Percentiles rank a stretch among this genome's conserved stretches.
These are phyloP conservation scores for Balearica regulorum DNA, from an alignment of 2,797 vertebrate genomes.

Conservation along the genomic window DNA sequence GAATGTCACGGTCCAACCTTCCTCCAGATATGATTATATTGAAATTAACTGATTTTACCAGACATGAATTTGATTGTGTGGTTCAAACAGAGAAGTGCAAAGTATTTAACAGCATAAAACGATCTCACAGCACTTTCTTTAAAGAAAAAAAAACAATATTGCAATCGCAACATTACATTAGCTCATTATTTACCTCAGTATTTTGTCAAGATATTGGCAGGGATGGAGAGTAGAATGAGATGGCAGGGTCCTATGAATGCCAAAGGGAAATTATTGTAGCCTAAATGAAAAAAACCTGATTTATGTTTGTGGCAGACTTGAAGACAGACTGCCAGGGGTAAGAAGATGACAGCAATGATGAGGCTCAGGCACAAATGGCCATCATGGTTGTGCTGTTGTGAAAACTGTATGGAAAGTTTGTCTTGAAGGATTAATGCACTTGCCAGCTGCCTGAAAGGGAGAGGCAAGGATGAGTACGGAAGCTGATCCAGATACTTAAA, in stretches of 20 bases:
- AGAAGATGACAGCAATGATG: neutral
- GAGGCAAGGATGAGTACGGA: neutral
- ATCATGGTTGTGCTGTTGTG: fast-evolving
- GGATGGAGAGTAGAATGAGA: neutral
- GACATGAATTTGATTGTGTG: neutral
- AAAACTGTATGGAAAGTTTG: neutral
- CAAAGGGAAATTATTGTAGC: neutral
- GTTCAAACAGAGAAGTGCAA: neutral
- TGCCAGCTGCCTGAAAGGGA: neutral
- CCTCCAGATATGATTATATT: neutral
- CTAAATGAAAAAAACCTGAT: neutral
- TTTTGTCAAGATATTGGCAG: neutral
- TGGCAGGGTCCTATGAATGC: neutral
- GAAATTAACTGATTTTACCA: neutral
- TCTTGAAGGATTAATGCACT: neutral
- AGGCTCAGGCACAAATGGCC: neutral
- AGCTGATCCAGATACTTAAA: neutral
- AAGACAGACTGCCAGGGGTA: neutral
- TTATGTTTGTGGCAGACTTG: neutral
- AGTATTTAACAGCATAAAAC: neutral
- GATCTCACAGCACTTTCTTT: neutral
- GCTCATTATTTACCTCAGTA: neutral
- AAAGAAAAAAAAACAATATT: neutral
- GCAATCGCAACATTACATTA: neutral
- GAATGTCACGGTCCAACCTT: neutral